These are phyloP conservation scores for Fundulus diaphanus DNA, from an alignment of 2,797 vertebrate species.

Conservation along the genomic window DNA sequence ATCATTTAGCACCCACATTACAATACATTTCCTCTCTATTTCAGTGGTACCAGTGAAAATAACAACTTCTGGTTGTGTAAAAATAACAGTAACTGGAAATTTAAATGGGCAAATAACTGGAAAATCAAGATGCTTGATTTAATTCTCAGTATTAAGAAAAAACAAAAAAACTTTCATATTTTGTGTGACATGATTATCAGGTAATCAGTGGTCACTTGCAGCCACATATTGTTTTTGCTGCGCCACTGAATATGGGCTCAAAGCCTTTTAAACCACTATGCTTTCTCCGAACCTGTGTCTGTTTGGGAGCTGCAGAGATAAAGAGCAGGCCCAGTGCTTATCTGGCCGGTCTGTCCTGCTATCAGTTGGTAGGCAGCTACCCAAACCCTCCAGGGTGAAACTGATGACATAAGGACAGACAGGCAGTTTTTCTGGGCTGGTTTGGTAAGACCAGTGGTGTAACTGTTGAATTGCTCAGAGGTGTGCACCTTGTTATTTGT, in stretches of 20 bases:
- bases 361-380: constrained; percentile 7
- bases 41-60: too few relatives aligned
- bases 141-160: too few relatives aligned
- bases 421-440: constrained; percentile 49
- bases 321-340: constrained; percentile 42
- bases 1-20: too few relatives aligned
- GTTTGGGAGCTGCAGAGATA: constrained; percentile 56
- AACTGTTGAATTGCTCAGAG: constrained; percentile 33
- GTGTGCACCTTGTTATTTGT: not conserved
- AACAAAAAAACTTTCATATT: too few relatives aligned
- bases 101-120: too few relatives aligned
- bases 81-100: too few relatives aligned
- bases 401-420: constrained; percentile 18
- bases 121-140: too few relatives aligned
- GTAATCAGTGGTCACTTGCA: too few relatives aligned
- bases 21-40: too few relatives aligned
- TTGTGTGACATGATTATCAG: too few relatives aligned
- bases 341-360: constrained; percentile 25
- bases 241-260: not conserved
- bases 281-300: constrained; percentile 17
- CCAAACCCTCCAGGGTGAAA: constrained; percentile 29
- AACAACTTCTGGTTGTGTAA: too few relatives aligned
- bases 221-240: too few relatives aligned
- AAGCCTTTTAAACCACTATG: not conserved
- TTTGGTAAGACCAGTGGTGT: constrained; percentile 46